A percentile compares a stretch with the other conserved stretches of the same genome.
phyloP scores from a whole-genome alignment of 2,113 vertebrate genomes.

The Sorex fumeus region DNA sequence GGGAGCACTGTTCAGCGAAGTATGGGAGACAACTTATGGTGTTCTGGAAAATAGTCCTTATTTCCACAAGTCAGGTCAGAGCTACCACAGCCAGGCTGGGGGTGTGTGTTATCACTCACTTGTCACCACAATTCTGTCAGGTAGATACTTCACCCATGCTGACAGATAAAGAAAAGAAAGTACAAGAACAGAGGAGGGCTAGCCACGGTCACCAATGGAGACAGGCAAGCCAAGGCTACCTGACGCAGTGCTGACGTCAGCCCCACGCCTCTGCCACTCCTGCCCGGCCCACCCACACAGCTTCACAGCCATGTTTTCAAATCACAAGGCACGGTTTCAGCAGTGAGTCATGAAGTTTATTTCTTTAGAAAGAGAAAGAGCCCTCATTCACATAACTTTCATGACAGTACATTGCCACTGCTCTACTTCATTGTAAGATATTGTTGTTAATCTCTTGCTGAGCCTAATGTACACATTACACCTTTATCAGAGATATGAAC shows the following conservation, averaged over 20 bases:
- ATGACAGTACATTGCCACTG: neutral
- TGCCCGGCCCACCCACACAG: too few relatives aligned
- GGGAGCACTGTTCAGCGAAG: neutral
- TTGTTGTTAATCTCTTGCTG: neutral
- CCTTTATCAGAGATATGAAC: neutral
- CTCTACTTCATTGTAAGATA: neutral
- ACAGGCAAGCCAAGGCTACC: neutral
- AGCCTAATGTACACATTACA: neutral
- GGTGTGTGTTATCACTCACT: neutral
- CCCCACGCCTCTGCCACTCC: neutral
- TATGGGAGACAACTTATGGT: neutral
- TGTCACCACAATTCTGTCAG: slow-evolving; percentile 14
- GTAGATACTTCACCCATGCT: neutral
- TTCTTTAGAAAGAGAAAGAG: neutral
- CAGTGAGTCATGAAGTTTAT: slow-evolving; percentile 22
- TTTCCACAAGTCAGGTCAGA: neutral
- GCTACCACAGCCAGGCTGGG: neutral
- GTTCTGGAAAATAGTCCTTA: neutral
- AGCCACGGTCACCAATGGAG: slow-evolving; percentile 25
- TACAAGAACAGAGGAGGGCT: neutral
- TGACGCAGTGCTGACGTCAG: neutral
- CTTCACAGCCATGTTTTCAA: too few relatives aligned
- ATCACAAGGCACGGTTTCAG: neutral
- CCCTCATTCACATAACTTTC: neutral
- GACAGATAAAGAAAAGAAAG: slow-evolving; percentile 1